Evolutionary conservation across 2,797 vertebrate genomes (phyloP), one percentile per base, ranked within the genome.

Genomic region (Threskiornis aethiopicus): DNA sequence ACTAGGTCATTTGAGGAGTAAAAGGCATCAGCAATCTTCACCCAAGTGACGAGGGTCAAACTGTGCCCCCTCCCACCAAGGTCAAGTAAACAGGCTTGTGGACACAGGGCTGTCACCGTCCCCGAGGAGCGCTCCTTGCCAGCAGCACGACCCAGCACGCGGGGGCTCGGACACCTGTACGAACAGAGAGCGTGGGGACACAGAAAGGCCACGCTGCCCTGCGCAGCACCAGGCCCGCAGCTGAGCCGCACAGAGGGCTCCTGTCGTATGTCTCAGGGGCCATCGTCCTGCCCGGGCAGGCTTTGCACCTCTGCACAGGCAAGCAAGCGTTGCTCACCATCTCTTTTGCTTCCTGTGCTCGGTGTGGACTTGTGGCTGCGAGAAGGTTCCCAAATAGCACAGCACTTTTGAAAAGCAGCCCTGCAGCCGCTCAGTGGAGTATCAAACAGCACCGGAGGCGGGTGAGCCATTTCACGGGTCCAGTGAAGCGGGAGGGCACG

Each of bases 261-360:
- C 0, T 3, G 33, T 26, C 28, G n/a, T 1, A 0, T 0, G 0
- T 13, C 49, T 19, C 1, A 0, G 59, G 35, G 18, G 24, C 35
- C n/a, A 20, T 2, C 1, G 0, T 21, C 35, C 59, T 35, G 37
- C 65, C 52, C 1, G 1, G 13, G n/a, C 19, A 31, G 16, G 31
- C 11, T 26, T 13, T 24, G 13, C 28, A n/a, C 26, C n/a, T 58
- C 72, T 17, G 42, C 58, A 29, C 1, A 0, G 33, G 20, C 28
- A 16, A 51, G 31, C 0, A 6, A 73, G 66, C 37, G 8, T 4
- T 51, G 49, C 65, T 76, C 59, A 18, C 11, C 19, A 2, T 10
- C 15, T 29, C 47, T 28, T 49, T 14, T 9, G 13, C 52, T 62
- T 17, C 72, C 71, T 42, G 35, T 1, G 0, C 33, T 59, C 16